Evolutionary conservation across 2,797 vertebrate species (phyloP), one percentile per base, ranked within the genome.

Genomic region (Steatocranus sp.): DNA sequence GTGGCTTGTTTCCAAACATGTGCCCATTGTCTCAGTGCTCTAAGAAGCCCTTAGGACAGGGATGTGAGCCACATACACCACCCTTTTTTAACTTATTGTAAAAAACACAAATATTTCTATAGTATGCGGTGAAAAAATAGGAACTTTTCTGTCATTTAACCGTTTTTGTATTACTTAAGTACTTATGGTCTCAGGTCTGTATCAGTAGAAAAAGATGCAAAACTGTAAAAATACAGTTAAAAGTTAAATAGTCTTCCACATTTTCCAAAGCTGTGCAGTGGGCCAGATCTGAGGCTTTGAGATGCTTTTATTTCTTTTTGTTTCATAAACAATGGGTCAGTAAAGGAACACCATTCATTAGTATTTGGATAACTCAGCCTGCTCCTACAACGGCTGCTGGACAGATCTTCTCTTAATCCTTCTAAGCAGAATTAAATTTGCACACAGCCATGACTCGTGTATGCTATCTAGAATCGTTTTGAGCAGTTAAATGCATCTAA

Each of bases 341-440:
- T 68, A 43, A 41, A 68, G 36, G 14, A 7, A 41, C 66, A 70
- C 14, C 23, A 18, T 43, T 68, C 1, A 46, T 70, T 46, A 46
- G 66, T 70, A 2, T 70, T 4, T 70, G 25, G 14, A 46, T 15
- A 46, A 70, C 10, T 46, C 18, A 12, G 11, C 18, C 32, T 34
- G 10, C 6, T 36, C 58, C 32, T 20, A 5, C 11, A 20, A 36
- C 0, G 4, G 11, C 11, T 36, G 1, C 30, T 34, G 18, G 18
- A n/a, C 32, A 63, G 58, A 63, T 12, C 58, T 20, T 63, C 10
- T 7, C 6, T 18, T 61, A 34, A 61, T 34, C 27, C 15, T 56
- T 32, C 56, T 34, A 34, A 34, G 56, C 30, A 61, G 30, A 61
- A 34, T 18, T 32, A 1, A n/a, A n/a, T n/a, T n/a, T 36, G 32